phyloP scores from a whole-genome alignment of 2,797 vertebrate genomes.

The Tauraco hartlaubi region DNA sequence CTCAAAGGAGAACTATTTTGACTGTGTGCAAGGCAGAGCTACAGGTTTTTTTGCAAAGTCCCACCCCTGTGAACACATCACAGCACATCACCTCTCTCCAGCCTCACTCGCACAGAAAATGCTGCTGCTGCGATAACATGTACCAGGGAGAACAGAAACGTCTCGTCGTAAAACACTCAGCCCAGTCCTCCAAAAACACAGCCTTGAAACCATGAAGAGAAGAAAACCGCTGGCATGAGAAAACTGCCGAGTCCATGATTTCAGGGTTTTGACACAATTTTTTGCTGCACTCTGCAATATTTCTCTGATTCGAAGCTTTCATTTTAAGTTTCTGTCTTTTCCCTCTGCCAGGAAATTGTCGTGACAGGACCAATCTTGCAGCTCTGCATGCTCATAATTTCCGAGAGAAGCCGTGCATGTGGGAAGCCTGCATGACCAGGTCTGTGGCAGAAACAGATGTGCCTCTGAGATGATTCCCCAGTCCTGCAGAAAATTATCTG shows the following conservation, averaged over 20 bases:
- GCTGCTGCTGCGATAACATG: neutral
- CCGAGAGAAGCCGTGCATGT: neutral
- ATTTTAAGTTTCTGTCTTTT: conserved; percentile 55
- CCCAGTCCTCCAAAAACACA: conserved; percentile 5
- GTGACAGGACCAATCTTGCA: conserved; percentile 8
- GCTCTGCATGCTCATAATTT: conserved; percentile 23
- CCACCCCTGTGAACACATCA: neutral
- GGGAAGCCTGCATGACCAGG: neutral
- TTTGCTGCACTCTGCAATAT: conserved; percentile 60
- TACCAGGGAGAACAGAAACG: neutral
- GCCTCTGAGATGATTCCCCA: neutral
- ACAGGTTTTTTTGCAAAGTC: neutral
- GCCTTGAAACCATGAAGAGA: conserved; percentile 31
- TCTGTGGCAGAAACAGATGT: neutral
- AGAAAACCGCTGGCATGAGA: conserved; percentile 22
- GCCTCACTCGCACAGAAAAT: neutral
- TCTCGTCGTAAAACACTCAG: neutral
- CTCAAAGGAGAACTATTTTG: neutral
- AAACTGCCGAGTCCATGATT: conserved; percentile 48
- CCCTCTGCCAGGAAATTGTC: conserved; percentile 39
- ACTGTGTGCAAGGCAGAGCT: neutral
- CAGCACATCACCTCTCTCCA: neutral
- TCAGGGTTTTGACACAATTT: conserved; percentile 48
- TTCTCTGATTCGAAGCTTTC: conserved; percentile 53
- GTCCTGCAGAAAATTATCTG: neutral